Conservation (phyloP, 2,113 vertebrate species). For the Pygathrix nemaeus region DNA sequence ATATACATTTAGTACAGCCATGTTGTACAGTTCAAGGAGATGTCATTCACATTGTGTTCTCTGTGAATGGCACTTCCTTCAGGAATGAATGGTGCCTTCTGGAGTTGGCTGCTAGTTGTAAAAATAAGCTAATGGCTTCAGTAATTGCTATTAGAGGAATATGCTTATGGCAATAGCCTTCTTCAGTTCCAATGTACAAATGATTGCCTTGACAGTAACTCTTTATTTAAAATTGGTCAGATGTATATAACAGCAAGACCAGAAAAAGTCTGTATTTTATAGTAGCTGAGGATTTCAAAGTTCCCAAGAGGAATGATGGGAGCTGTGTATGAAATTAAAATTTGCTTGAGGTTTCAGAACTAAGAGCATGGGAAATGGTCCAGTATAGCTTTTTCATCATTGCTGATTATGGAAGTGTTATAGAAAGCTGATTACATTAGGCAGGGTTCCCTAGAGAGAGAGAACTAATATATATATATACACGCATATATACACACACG, state of each 20-base stretch:
- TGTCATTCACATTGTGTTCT: background rate
- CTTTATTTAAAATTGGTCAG: background rate
- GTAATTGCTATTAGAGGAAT: background rate
- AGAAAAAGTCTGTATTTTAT: background rate
- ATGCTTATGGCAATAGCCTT: background rate
- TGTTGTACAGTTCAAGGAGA: background rate
- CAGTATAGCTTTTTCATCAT: background rate
- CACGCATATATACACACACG: too few species aligned
- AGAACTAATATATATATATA: too few species aligned
- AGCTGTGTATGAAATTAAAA: background rate
- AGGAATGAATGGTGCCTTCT: background rate
- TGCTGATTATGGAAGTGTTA: background rate
- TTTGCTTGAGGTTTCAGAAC: constrained; percentile 20
- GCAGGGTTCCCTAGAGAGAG: too few species aligned
- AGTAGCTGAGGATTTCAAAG: background rate
- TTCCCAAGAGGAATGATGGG: background rate
- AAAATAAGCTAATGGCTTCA: background rate
- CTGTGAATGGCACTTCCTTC: background rate
- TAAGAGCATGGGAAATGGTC: background rate
- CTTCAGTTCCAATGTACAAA: background rate
- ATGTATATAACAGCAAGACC: background rate
- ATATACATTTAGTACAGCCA: background rate
- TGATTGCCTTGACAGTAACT: background rate
- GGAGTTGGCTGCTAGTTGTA: background rate
- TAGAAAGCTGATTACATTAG: background rate